Percentiles rank a stretch among this genome's conserved stretches.
These are phyloP conservation scores for Mechanitis mazaeus DNA, from an alignment of 2,888 invertebrate genomes.

Conservation along the genomic window DNA sequence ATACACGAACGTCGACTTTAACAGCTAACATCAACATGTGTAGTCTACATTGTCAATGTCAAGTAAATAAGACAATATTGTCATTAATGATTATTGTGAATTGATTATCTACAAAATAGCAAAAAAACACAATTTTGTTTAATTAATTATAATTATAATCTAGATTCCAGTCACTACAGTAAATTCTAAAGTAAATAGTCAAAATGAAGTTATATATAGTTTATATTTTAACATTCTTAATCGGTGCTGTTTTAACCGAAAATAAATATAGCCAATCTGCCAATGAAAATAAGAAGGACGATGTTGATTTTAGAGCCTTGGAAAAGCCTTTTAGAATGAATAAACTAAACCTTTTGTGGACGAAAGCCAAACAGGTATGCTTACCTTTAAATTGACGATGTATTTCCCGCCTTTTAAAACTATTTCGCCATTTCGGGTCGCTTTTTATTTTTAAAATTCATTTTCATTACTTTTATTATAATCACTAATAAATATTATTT, in stretches of 20 bases:
- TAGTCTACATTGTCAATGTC: too few relatives aligned
- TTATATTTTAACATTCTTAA: slow-evolving; percentile 16
- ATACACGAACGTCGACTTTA: too few relatives aligned
- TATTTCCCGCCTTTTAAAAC: too few relatives aligned
- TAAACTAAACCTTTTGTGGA: slow-evolving; percentile 92
- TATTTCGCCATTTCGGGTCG: too few relatives aligned
- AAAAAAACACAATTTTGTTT: too few relatives aligned
- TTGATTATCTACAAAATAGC: too few relatives aligned
- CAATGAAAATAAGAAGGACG: slow-evolving; percentile 59
- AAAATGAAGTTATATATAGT: slow-evolving; percentile 9
- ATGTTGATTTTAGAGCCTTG: slow-evolving; percentile 80
- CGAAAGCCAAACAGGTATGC: slow-evolving; percentile 90
- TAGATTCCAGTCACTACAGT: neutral
- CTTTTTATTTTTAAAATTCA: too few relatives aligned
- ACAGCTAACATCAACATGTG: too few relatives aligned
- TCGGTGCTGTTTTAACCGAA: slow-evolving; percentile 42
- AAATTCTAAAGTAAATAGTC: neutral
- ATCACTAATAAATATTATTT: slow-evolving; percentile 29
- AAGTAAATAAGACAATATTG: too few relatives aligned
- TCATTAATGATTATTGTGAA: too few relatives aligned
- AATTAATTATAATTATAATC: too few relatives aligned
- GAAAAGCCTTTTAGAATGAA: slow-evolving; percentile 93
- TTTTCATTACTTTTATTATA: too few relatives aligned
- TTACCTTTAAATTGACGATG: neutral
- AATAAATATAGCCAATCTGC: slow-evolving; percentile 82